Evolutionary conservation across 2,113 vertebrate species (phyloP), one percentile per base, ranked within the genome.

Genomic region (Carlito syrichta): DNA sequence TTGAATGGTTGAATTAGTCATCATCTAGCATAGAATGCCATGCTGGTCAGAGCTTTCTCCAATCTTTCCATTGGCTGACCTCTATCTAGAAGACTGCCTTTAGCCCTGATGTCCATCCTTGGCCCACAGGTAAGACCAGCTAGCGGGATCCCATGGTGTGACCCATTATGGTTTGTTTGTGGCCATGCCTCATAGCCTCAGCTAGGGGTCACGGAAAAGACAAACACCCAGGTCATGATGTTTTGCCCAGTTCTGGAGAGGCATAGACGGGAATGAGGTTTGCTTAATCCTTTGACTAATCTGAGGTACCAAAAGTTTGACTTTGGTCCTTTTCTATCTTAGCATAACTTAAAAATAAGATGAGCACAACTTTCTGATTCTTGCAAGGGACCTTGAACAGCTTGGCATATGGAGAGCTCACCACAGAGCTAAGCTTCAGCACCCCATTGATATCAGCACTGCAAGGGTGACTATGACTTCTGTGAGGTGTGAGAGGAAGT

Each of bases 331-430:
- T 43, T 7, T 68, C 40, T 52, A 54, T n/a, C 38, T 81, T 86
- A 71, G 22, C 50, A 6, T 48, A 40, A 40, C 56, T 74, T 8
- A 83, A 92, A 95, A 89, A 27, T 48, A 88, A 89, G n/a, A 56
- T 19, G 32, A 74, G 17, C 19, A 93, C 2, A 52, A 5, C 45
- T 73, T 91, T 45, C 19, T 77, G 58, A 77, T 89, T 93, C 54
- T 16, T 74, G 1, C 43, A 48, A 91, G 54, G n/a, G 17, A 63
- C 7, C 4, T 8, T 73, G 48, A 27, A 27, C 76, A 32, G 7
- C 14, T 54, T 62, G n/a, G 40, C 2, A 6, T 58, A 14, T 43
- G 38, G 52, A 19, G 23, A 73, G 23, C 6, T 54, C 12, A 68
- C 25, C 68, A 45, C 13, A 79, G 68, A 96, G 27, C 17, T 92